A percentile compares a stretch with the other conserved stretches of the same genome.
These are phyloP conservation scores for Charadrius vociferus DNA, from an alignment of 2,113 vertebrate genomes.

Conservation along the genomic window DNA sequence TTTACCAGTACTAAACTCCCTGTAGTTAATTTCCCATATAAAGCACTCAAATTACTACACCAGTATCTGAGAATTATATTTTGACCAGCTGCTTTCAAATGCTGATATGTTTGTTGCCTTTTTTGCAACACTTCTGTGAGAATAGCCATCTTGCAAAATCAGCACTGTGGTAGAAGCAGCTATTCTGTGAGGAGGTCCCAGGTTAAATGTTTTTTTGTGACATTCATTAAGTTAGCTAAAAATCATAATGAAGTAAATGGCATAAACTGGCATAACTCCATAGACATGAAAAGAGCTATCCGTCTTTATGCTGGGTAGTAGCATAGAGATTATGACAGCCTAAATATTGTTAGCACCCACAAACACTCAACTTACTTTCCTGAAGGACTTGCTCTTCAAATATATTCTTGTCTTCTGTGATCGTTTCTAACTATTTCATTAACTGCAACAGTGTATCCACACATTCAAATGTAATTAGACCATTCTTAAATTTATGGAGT, in stretches of 20 bases:
- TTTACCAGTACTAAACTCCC: not conserved
- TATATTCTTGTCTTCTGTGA: not conserved
- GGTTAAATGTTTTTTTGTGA: conserved; percentile 54
- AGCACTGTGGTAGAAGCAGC: conserved; percentile 35
- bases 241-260: not conserved
- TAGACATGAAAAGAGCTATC: not conserved
- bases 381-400: not conserved
- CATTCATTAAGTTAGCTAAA: not conserved
- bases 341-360: not conserved
- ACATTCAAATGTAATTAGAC: not conserved
- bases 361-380: not conserved
- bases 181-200: conserved; percentile 36
- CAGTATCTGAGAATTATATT: conserved; percentile 21
- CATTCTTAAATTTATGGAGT: not conserved
- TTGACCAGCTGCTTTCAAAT: conserved; percentile 57
- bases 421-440: not conserved
- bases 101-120: conserved; percentile 38
- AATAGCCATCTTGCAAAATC: conserved; percentile 60
- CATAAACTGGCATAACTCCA: not conserved
- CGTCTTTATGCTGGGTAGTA: not conserved
- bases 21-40: not conserved
- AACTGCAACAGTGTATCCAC: not conserved
- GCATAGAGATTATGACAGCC: no score
- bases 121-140: conserved; percentile 46
- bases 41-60: not conserved